These are phyloP conservation scores for Rhabdophis nuchalis DNA, from an alignment of 2,797 vertebrate species.

Conservation along the genomic window DNA sequence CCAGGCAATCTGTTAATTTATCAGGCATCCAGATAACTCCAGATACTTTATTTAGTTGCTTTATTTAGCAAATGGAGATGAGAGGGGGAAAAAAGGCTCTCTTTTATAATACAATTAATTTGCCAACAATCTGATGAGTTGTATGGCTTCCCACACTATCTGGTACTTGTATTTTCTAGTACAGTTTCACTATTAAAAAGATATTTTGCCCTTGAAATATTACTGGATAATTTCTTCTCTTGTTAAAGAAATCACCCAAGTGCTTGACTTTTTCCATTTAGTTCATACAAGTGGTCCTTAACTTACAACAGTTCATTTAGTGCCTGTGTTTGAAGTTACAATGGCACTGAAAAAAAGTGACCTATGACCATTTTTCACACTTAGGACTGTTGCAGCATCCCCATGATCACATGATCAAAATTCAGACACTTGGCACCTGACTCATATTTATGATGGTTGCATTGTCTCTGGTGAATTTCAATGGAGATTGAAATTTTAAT, in stretches of 20 bases:
- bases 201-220: not conserved
- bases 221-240: not conserved
- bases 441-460: not conserved
- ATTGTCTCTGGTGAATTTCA: not conserved
- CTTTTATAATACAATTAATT: not conserved
- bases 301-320: not conserved
- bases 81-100: not conserved
- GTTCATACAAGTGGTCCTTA: not conserved
- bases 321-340: not conserved
- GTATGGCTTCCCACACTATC: not conserved
- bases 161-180: not conserved
- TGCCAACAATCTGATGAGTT: not conserved
- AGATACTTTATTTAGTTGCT: not conserved
- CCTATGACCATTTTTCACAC: not conserved
- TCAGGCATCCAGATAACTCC: not conserved
- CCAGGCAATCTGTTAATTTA: not conserved
- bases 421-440: not conserved
- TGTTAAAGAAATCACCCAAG: not conserved
- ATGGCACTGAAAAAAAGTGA: not conserved
- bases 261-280: not conserved
- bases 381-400: not conserved
- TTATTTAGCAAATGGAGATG: not conserved
- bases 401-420: not conserved
- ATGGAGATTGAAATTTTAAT: too few species aligned
- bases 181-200: not conserved